Evolutionary conservation across 2,888 invertebrate species (phyloP), one percentile per base, ranked within the genome.

Genomic region (Cantharis flavilabris): DNA sequence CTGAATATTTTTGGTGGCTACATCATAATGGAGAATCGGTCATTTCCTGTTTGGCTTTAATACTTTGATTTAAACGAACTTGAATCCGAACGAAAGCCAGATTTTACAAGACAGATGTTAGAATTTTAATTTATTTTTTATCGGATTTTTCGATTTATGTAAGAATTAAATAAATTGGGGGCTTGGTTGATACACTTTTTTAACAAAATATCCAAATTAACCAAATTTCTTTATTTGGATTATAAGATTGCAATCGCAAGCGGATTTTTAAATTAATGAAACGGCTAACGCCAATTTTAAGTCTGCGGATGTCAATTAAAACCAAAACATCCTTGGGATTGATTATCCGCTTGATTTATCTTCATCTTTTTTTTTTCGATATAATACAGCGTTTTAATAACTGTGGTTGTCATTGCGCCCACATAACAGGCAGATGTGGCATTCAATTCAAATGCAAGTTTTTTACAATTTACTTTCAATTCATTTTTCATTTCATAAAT

Each of bases 31-130:
- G 77, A 81, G 79, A 79, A 81, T 78, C 80, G 73, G 71, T 81
- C 80, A 81, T 81, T 81, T 81, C 81, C 81, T 81, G 81, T 81
- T 81, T 79, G 73, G 79, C 78, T 77, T 79, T 71, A 74, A 20
- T 77, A 71, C 77, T 75, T 77, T 77, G 77, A 75, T 77, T 77
- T 77, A 65, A 33, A 33, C 33, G 33, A 76, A 70, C 71, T 76
- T 71, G 76, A 73, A 76, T 76, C 71, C 73, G 71, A 73, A 76
- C 71, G 71, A 33, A 33, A 33, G 33, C 33, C 33, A 33, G 33
- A 33, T 33, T 33, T 33, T 33, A n/a, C 13, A 33, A 33, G 33
- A 33, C 33, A 33, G 33, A 33, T 33, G 33, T 33, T 33, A 33
- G 33, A 33, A 33, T 33, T 33, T 33, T 33, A 33, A 33, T 33